Conservation (phyloP, 53 echinoderm and acorn worm genomes). For the Paracentrotus lividus region DNA sequence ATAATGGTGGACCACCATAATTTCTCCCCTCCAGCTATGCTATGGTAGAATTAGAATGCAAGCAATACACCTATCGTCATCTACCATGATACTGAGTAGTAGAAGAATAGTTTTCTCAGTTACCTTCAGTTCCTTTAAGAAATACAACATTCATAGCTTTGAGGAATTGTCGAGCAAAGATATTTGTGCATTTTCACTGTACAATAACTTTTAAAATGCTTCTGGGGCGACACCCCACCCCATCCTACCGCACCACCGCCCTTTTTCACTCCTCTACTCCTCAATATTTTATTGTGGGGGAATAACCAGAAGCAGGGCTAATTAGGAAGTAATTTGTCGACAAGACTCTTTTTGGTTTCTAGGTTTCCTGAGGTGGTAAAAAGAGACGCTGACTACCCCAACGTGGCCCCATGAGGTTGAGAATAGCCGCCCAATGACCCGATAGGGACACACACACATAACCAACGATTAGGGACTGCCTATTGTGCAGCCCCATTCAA, state of each 20-base stretch:
- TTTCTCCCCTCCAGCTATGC: conserved; percentile 28
- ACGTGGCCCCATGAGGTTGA: conserved; percentile 38
- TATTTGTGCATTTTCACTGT: conserved; percentile 12
- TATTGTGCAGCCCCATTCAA: conserved; percentile 38
- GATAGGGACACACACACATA: conserved; percentile 58
- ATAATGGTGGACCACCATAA: conserved; percentile 40
- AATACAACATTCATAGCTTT: background rate
- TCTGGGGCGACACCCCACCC: background rate
- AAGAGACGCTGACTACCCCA: conserved; percentile 17
- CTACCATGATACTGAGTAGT: background rate
- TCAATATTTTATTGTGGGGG: background rate
- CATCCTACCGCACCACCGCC: background rate
- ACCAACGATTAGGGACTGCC: conserved; percentile 5
- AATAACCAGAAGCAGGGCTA: conserved; percentile 26
- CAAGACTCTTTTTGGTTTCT: background rate
- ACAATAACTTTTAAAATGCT: background rate
- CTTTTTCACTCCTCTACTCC: background rate
- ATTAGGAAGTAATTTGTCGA: conserved; percentile 55
- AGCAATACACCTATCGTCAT: background rate
- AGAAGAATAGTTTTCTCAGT: conserved; percentile 4
- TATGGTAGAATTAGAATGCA: conserved; percentile 1
- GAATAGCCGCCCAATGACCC: conserved; percentile 59
- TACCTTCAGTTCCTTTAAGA: background rate
- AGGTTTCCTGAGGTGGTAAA: background rate
- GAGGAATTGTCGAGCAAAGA: background rate